Evolutionary conservation across 2,797 vertebrate genomes (phyloP).

Genomic region (Cyclura pinguis): DNA sequence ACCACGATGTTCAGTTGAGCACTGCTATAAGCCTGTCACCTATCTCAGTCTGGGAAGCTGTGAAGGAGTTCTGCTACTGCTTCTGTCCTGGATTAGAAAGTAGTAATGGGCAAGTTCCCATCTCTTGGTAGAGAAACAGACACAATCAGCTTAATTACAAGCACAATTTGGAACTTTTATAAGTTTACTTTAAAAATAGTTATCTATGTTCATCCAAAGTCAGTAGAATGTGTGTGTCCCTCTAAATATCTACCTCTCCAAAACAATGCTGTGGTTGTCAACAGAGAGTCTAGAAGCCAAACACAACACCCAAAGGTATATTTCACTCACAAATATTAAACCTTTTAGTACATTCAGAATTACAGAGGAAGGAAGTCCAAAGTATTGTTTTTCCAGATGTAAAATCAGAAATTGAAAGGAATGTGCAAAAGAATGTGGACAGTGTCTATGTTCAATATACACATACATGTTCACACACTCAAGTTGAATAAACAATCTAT

Average conservation of each 20-base stretch:
- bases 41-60: background rate
- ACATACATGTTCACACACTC: background rate
- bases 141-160: background rate
- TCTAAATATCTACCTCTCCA: background rate
- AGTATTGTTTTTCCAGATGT: background rate
- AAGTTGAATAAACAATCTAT: background rate
- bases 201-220: background rate
- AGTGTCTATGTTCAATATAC: background rate
- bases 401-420: background rate
- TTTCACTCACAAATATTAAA: background rate
- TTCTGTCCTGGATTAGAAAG: background rate
- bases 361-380: background rate
- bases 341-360: background rate
- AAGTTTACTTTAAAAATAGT: background rate
- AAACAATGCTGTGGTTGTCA: background rate
- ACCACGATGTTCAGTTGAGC: background rate
- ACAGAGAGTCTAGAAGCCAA: background rate
- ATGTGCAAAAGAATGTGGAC: background rate
- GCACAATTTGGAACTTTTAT: background rate
- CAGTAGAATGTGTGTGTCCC: background rate
- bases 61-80: background rate
- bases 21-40: accelerated
- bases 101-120: background rate
- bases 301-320: background rate
- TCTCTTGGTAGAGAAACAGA: background rate